Conservation (phyloP, 37 sponge, comb jelly and placozoan species). For the Eunapius fragilis region DNA sequence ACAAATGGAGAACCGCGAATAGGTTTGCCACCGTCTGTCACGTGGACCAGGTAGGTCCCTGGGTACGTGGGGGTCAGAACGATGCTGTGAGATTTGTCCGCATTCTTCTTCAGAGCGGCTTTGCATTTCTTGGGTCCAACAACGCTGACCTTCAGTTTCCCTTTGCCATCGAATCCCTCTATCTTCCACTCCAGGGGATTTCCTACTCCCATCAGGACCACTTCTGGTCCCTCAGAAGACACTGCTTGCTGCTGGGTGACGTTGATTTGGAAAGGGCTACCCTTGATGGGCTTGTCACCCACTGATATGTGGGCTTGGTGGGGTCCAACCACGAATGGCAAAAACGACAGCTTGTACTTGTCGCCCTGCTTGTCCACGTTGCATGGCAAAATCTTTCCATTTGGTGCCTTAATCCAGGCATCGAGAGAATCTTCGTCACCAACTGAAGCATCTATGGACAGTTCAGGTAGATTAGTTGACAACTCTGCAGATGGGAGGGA, state of each 20-base stretch:
- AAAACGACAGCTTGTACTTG: background rate
- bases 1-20: constrained; percentile 31
- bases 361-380: background rate
- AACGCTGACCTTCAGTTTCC: background rate
- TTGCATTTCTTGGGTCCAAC: background rate
- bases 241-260: background rate
- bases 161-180: background rate
- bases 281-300: constrained; percentile 27
- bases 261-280: constrained; percentile 30
- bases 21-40: constrained; percentile 9
- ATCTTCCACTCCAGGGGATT: background rate
- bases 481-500: background rate
- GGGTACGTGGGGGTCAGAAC: constrained; percentile 24
- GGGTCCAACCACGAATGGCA: background rate
- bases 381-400: background rate
- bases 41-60: constrained; percentile 6
- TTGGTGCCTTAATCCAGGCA: background rate
- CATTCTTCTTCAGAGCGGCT: constrained; percentile 4
- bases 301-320: background rate
- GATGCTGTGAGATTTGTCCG: constrained; percentile 38
- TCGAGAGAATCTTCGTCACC: background rate
- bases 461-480: background rate
- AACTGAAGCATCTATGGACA: background rate
- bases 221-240: background rate
- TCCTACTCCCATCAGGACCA: background rate